phyloP scores from a whole-genome alignment of 2,113 vertebrate species.

The Ovis canadensis region DNA sequence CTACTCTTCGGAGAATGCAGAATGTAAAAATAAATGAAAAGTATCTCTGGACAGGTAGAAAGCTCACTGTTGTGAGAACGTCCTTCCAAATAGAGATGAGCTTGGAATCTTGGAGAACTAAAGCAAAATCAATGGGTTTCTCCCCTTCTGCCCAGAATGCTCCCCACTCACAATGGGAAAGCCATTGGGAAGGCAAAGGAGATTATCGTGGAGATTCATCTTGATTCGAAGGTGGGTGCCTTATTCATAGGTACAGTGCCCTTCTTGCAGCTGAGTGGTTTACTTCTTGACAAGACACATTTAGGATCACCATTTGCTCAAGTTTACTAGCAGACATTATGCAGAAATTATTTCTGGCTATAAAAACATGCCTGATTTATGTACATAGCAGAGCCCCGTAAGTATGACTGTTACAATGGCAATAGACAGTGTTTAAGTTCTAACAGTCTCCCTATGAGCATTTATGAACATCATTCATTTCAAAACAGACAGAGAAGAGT shows the following conservation, averaged over 20 bases:
- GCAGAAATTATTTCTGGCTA: conserved; percentile 25
- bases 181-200: background rate
- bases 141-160: background rate
- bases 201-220: background rate
- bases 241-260: background rate
- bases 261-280: background rate
- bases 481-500: background rate
- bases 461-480: background rate
- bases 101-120: background rate
- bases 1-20: background rate
- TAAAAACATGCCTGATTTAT: background rate
- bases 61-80: background rate
- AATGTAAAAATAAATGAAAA: background rate
- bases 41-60: background rate
- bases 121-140: background rate
- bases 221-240: background rate
- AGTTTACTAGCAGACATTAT: conserved; percentile 38
- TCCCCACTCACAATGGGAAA: background rate
- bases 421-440: background rate
- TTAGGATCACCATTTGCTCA: background rate
- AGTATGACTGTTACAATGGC: background rate
- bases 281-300: conserved; percentile 22
- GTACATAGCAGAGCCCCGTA: background rate
- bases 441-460: background rate
- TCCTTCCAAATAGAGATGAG: background rate